These are phyloP conservation scores for Bos javanicus DNA, from an alignment of 2,113 vertebrate species.

Conservation along the genomic window DNA sequence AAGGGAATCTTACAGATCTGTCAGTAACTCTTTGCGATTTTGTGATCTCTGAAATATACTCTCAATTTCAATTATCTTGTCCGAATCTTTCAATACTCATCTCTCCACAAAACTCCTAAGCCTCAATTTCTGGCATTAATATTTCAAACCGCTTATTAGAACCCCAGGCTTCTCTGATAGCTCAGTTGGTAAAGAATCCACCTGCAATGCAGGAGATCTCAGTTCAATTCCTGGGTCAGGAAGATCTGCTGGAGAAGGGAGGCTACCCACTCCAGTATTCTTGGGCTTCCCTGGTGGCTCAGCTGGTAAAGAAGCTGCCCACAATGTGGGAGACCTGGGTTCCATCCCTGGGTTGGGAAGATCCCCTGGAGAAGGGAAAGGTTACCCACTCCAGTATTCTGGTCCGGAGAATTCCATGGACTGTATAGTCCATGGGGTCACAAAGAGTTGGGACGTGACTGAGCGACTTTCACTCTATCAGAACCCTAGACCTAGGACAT, in stretches of 20 bases:
- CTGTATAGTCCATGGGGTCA: rapidly evolving
- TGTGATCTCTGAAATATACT: neutral
- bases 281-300: neutral
- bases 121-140: neutral
- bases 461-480: neutral
- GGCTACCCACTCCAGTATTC: neutral
- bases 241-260: neutral
- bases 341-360: neutral
- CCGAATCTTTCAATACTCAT: neutral
- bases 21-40: neutral
- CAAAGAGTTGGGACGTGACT: neutral
- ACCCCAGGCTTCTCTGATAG: neutral
- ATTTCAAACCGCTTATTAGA: neutral
- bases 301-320: neutral
- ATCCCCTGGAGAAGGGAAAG: neutral
- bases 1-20: neutral
- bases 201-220: neutral
- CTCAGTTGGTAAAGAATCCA: neutral
- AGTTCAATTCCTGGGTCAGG: rapidly evolving
- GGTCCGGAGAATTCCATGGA: neutral
- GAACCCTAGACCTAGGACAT: neutral
- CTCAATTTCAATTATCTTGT: neutral
- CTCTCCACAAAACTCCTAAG: neutral
- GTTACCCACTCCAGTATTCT: neutral
- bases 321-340: neutral